Percentiles rank a stretch among this genome's conserved stretches.
phyloP scores from a whole-genome alignment of 2,888 invertebrate species.

The Blomia tropicalis region DNA sequence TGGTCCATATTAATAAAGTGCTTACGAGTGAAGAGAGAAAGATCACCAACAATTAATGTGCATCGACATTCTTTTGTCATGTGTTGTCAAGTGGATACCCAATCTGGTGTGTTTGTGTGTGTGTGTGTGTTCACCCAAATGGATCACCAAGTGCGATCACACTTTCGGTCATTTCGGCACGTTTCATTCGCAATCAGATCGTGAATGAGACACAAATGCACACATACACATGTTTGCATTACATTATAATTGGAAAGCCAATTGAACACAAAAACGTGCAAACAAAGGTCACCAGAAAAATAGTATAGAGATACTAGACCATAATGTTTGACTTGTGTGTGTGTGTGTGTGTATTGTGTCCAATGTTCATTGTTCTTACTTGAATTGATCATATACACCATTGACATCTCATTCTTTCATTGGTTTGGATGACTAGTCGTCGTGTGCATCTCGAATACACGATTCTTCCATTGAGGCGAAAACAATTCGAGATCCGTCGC shows the following conservation, averaged over 20 bases:
- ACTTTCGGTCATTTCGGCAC: slow-evolving; percentile 3
- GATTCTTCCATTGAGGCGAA: too few relatives aligned
- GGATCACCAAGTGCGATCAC: not conserved
- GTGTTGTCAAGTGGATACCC: not conserved
- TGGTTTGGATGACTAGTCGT: not conserved
- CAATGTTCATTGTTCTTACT: too few relatives aligned
- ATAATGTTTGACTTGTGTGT: not conserved
- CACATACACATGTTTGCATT: slow-evolving; percentile 12
- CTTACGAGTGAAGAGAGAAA: not conserved
- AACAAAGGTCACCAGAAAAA: slow-evolving; percentile 3
- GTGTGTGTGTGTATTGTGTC: too few relatives aligned
- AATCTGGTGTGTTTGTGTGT: not conserved
- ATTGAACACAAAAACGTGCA: slow-evolving; percentile 12
- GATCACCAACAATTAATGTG: not conserved
- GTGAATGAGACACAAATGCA: not conserved
- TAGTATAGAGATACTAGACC: not conserved
- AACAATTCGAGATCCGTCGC: too few relatives aligned
- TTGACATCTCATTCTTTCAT: not conserved
- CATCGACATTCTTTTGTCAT: not conserved
- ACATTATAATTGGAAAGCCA: not conserved
- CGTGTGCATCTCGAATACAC: not conserved
- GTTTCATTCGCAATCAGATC: slow-evolving; percentile 1
- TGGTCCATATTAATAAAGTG: slow-evolving; percentile 9
- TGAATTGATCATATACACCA: too few relatives aligned
- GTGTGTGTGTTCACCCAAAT: too few relatives aligned